Conservation (phyloP, 2,113 vertebrate species). For the Menura novaehollandiae region DNA sequence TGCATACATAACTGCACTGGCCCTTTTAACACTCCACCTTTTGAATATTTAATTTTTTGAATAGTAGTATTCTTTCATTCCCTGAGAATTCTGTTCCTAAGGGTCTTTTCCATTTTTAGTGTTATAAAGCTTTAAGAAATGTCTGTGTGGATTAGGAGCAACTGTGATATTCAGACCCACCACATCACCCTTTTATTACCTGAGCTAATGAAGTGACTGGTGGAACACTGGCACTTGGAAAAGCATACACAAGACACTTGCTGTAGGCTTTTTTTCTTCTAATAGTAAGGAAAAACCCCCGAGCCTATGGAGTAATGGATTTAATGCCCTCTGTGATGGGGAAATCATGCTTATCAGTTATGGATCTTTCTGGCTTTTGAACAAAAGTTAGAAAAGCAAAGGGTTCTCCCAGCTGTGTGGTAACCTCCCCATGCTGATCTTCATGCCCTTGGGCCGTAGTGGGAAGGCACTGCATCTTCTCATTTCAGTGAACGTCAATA, state of each 20-base stretch:
- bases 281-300: background rate
- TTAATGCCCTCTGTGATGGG: background rate
- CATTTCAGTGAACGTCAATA: background rate
- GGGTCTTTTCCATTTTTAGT: background rate
- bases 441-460: background rate
- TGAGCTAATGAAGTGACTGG: background rate
- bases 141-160: background rate
- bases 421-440: background rate
- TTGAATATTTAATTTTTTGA: background rate
- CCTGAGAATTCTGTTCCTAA: background rate
- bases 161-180: background rate
- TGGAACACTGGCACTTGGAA: background rate
- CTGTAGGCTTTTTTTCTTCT: background rate
- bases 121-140: background rate
- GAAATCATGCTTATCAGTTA: background rate
- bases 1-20: background rate
- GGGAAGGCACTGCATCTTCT: background rate
- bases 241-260: background rate
- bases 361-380: background rate
- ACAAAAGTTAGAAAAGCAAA: background rate
- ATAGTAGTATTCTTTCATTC: background rate
- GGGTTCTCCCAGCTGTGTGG: background rate
- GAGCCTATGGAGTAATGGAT: background rate
- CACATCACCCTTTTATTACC: background rate
- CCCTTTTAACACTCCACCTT: background rate